These are phyloP conservation scores for Passerina amoena DNA, from an alignment of 2,113 vertebrate species.

Conservation along the genomic window DNA sequence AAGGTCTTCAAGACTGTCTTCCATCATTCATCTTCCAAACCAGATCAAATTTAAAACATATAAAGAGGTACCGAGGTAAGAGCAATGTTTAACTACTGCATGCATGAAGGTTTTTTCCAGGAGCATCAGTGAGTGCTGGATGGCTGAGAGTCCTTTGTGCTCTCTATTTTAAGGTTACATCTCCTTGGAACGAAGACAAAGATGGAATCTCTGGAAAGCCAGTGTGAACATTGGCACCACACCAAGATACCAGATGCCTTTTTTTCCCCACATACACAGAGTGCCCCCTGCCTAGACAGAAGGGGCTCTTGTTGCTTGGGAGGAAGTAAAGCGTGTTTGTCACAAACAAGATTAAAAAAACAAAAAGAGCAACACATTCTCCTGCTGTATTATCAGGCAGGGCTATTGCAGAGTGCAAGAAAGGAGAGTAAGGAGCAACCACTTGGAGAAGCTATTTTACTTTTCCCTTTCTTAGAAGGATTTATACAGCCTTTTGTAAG, in stretches of 20 bases:
- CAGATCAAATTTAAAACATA: neutral
- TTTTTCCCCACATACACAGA: neutral
- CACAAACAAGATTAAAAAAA: slow-evolving; percentile 31
- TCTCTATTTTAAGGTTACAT: neutral
- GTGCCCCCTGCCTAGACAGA: neutral
- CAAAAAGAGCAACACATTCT: neutral
- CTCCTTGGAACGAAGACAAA: neutral
- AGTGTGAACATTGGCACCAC: slow-evolving; percentile 6
- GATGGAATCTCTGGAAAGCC: slow-evolving; percentile 1
- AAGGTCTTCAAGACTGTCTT: neutral
- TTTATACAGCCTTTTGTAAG: neutral
- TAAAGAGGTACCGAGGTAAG: neutral
- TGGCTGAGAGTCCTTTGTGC: neutral
- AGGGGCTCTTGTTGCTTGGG: neutral
- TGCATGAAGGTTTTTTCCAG: neutral
- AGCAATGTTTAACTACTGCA: neutral
- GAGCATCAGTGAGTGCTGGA: neutral
- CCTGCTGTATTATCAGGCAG: neutral
- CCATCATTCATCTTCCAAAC: neutral
- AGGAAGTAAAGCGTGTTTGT: neutral
- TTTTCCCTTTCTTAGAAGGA: neutral
- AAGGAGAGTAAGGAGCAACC: neutral
- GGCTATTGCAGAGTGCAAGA: neutral
- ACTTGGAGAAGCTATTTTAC: neutral
- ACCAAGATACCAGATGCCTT: slow-evolving; percentile 13